Conservation (phyloP, 2,113 vertebrate species). For the Rhea americana region DNA sequence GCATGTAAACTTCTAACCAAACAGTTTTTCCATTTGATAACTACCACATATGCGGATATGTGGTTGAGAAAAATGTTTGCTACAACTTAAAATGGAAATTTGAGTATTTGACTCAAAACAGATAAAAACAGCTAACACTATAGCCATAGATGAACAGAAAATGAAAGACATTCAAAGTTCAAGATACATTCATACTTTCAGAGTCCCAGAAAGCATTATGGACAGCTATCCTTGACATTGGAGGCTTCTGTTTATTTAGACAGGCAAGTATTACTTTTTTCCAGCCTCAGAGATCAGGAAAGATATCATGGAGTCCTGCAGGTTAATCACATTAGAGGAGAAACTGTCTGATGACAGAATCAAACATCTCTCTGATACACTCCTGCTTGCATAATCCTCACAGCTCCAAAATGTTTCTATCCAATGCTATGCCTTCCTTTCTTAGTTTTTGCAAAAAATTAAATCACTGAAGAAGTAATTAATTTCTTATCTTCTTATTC, state of each 20-base stretch:
- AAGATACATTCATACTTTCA: not conserved
- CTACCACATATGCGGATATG: rapidly evolving
- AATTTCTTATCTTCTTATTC: not conserved
- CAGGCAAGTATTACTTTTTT: not conserved
- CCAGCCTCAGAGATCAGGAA: not conserved
- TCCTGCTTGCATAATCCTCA: not conserved
- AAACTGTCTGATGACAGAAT: not conserved
- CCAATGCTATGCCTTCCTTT: not conserved
- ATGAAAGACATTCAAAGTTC: not conserved
- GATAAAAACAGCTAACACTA: not conserved
- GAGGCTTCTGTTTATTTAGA: not conserved
- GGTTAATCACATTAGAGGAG: not conserved
- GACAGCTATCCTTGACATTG: not conserved
- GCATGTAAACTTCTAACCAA: not conserved
- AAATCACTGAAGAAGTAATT: not conserved
- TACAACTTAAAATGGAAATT: not conserved
- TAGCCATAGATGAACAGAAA: not conserved
- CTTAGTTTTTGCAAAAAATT: not conserved
- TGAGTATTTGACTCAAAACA: not conserved
- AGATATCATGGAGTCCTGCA: not conserved
- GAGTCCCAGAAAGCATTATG: not conserved
- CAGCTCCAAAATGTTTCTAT: not conserved
- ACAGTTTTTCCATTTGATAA: not conserved
- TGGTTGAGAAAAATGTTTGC: not conserved
- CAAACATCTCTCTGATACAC: not conserved